Percentiles rank a stretch among this genome's conserved stretches.
Conservation (phyloP, 2,113 vertebrate species). For the Stegastes partitus region DNA sequence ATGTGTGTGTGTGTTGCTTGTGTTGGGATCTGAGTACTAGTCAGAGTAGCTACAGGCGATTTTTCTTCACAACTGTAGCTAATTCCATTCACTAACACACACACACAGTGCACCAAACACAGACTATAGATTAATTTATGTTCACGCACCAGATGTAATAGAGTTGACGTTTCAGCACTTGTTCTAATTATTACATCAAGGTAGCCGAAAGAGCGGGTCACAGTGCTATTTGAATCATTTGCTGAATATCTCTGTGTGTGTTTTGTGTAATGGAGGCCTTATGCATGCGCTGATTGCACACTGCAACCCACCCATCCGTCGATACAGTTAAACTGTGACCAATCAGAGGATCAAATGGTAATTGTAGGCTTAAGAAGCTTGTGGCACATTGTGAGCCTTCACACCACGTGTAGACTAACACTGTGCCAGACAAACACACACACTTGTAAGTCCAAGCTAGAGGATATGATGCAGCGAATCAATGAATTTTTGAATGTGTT, state of each 20-base stretch:
- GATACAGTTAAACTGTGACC: conserved; percentile 29
- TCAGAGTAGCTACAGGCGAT: conserved; percentile 40
- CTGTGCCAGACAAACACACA: conserved; percentile 12
- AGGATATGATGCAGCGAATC: not conserved
- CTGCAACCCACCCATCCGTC: conserved; percentile 22
- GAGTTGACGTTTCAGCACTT: conserved; percentile 34
- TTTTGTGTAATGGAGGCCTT: conserved; percentile 11
- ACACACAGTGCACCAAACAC: not conserved
- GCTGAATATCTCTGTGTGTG: conserved; percentile 12
- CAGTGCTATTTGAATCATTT: conserved; percentile 41
- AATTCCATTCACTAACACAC: conserved; percentile 19
- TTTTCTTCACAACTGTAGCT: conserved; percentile 24
- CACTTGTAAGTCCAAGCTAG: conserved; percentile 17
- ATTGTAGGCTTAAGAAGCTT: conserved; percentile 50
- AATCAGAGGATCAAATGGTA: conserved; percentile 58
- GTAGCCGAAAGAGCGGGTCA: conserved; percentile 9
- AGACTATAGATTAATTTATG: not conserved
- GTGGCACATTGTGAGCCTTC: conserved; percentile 42
- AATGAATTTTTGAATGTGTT: conserved; percentile 40
- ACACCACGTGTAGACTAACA: conserved; percentile 9
- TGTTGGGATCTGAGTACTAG: conserved; percentile 39
- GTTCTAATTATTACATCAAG: conserved; percentile 10
- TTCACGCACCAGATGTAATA: not conserved
- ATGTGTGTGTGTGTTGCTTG: conserved; percentile 4
- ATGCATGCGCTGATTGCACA: conserved; percentile 28